Conservation (phyloP, 2,888 invertebrate genomes). For the Pyrocoelia pectoralis region DNA sequence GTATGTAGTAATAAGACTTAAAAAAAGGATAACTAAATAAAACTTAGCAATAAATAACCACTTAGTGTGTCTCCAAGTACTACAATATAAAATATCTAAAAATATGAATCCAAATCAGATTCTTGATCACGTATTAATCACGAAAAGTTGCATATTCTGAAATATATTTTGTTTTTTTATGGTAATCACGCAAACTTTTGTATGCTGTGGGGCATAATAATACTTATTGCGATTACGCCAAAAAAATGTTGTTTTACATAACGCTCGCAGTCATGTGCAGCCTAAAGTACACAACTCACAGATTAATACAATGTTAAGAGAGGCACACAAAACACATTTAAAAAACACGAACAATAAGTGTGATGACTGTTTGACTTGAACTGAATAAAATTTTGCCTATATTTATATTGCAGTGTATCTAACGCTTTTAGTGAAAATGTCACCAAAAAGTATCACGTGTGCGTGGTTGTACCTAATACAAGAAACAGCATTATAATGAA, state of each 20-base stretch:
- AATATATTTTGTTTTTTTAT: slow-evolving; percentile 45
- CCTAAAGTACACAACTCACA: slow-evolving; percentile 35
- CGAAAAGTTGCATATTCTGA: slow-evolving; percentile 44
- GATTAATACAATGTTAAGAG: background rate
- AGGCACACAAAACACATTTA: background rate
- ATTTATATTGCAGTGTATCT: background rate
- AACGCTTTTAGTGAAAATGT: background rate
- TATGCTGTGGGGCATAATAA: slow-evolving; percentile 42
- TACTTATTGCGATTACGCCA: slow-evolving; percentile 55
- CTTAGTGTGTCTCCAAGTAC: slow-evolving; percentile 45
- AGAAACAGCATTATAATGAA: background rate
- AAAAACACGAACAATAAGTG: slow-evolving; percentile 2
- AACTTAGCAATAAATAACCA: slow-evolving; percentile 16
- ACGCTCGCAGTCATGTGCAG: slow-evolving; percentile 33
- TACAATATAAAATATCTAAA: slow-evolving; percentile 45
- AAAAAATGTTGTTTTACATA: slow-evolving; percentile 36
- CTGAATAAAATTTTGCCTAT: background rate
- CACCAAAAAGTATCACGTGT: background rate
- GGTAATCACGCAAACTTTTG: slow-evolving; percentile 27
- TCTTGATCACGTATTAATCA: slow-evolving; percentile 46
- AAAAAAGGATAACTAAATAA: slow-evolving; percentile 12
- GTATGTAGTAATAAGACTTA: slow-evolving; percentile 12
- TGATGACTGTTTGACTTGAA: slow-evolving; percentile 9
- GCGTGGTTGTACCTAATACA: slow-evolving; percentile 7
- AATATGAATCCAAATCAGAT: slow-evolving; percentile 44